A percentile compares a stretch with the other conserved stretches of the same genome.
phyloP scores from a whole-genome alignment of 1,140 invertebrate species.

The Brachionus asplanchnoidis region DNA sequence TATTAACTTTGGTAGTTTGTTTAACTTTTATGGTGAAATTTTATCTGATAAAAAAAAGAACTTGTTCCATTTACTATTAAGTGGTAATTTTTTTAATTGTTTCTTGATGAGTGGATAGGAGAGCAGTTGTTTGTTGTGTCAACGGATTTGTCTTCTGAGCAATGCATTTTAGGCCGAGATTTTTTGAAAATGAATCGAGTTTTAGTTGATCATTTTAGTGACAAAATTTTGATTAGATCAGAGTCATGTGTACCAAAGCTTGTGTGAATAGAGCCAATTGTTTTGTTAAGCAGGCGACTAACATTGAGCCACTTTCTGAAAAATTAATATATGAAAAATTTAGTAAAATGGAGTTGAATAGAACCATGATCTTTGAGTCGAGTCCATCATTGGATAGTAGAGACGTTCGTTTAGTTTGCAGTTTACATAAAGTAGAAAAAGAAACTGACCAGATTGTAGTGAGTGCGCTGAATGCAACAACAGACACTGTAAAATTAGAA shows the following conservation, averaged over 20 bases:
- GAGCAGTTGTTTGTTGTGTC: background rate
- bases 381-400: background rate
- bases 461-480: background rate
- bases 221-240: background rate
- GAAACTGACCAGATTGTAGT: background rate
- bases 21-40: too few species aligned
- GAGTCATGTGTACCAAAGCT: background rate
- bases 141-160: background rate
- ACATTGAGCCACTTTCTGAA: background rate
- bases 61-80: too few species aligned
- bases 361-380: background rate
- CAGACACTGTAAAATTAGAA: background rate
- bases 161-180: slow-evolving; percentile 17
- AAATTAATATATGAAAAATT: background rate
- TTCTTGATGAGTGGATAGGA: background rate
- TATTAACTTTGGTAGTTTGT: too few species aligned
- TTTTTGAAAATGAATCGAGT: background rate
- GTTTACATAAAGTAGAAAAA: background rate
- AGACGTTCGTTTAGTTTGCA: background rate
- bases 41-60: too few species aligned
- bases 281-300: background rate
- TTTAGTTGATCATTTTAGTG: background rate
- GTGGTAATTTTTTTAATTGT: too few species aligned
- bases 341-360: background rate
- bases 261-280: background rate